These are phyloP conservation scores for Crossaster papposus DNA, from an alignment of 53 echinoderm and acorn worm genomes.

Conservation along the genomic window DNA sequence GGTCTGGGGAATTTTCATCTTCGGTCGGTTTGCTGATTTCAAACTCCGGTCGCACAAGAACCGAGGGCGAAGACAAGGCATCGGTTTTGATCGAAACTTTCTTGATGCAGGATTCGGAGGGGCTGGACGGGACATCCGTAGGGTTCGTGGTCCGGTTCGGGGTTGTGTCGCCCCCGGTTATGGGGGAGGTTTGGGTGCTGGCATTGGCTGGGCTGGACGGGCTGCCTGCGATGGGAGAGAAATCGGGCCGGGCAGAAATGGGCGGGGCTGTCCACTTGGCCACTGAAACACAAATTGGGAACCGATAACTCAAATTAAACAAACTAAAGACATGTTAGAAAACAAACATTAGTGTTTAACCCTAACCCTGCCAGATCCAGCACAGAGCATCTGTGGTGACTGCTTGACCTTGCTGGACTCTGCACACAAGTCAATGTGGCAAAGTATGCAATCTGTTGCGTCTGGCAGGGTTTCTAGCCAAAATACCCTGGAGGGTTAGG, in stretches of 20 bases:
- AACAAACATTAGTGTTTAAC: background rate
- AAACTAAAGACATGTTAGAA: background rate
- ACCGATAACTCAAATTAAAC: background rate
- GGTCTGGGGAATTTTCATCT: background rate
- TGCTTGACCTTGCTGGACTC: no score
- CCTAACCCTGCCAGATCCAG: no score
- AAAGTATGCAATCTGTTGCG: no score
- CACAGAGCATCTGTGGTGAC: no score
- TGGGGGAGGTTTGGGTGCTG: conserved; percentile 42
- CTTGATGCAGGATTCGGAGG: background rate
- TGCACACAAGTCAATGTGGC: no score
- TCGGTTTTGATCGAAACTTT: background rate
- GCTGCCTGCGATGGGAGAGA: conserved; percentile 57
- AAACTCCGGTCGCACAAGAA: background rate
- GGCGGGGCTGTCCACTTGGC: conserved; percentile 26
- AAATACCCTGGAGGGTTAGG: no score
- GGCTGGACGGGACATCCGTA: background rate
- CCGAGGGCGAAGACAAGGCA: background rate
- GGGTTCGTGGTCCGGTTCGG: conserved; percentile 2
- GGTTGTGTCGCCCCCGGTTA: conserved; percentile 23
- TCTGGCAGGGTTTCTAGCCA: no score
- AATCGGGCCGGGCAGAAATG: conserved; percentile 29
- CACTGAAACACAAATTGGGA: conserved; percentile 4
- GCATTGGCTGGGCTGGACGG: conserved; percentile 32
- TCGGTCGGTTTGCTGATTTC: conserved; percentile 33